A percentile compares a stretch with the other conserved stretches of the same genome.
Evolutionary conservation across 1,140 invertebrate species (phyloP).

Genomic region (Drosophila busckii): DNA sequence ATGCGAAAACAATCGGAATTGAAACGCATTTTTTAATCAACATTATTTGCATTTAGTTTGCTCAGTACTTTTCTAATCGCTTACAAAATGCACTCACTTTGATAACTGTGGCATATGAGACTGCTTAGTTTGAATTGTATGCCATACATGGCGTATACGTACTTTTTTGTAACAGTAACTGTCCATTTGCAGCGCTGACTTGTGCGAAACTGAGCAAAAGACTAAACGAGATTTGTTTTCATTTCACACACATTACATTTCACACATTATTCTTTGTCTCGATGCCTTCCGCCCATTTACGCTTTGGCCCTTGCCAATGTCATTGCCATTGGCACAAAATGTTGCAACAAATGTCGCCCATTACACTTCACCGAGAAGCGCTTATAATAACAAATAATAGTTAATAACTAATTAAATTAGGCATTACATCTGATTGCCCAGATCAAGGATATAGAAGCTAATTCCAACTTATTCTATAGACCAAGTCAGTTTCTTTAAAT

Average conservation of each 20-base stretch:
- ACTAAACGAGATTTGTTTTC: slow-evolving; percentile 47
- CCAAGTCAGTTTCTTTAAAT: too few relatives aligned
- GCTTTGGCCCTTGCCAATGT: slow-evolving; percentile 48
- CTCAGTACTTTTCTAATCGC: slow-evolving; percentile 13
- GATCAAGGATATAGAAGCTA: too few relatives aligned
- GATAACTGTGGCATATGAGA: slow-evolving; percentile 16
- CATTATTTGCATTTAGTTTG: slow-evolving; percentile 4
- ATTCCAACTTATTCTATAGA: too few relatives aligned
- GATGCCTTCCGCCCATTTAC: slow-evolving; percentile 37
- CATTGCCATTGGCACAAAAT: slow-evolving; percentile 48
- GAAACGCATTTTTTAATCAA: slow-evolving; percentile 14
- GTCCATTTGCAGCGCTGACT: slow-evolving; percentile 63
- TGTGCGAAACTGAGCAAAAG: slow-evolving; percentile 52
- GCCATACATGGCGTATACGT: slow-evolving; percentile 22
- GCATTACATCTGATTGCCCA: too few relatives aligned
- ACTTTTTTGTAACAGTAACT: slow-evolving; percentile 59
- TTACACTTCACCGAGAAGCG: too few relatives aligned
- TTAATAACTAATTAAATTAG: too few relatives aligned
- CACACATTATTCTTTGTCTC: slow-evolving; percentile 44
- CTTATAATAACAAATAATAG: too few relatives aligned
- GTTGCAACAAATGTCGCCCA: too few relatives aligned
- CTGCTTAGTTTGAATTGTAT: neutral
- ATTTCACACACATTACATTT: slow-evolving; percentile 51
- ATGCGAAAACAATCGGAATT: slow-evolving; percentile 15
- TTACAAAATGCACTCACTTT: slow-evolving; percentile 15